Evolutionary conservation across 2,888 invertebrate genomes (phyloP), one percentile per base, ranked within the genome.

Genomic region (Sussaba pulchella): DNA sequence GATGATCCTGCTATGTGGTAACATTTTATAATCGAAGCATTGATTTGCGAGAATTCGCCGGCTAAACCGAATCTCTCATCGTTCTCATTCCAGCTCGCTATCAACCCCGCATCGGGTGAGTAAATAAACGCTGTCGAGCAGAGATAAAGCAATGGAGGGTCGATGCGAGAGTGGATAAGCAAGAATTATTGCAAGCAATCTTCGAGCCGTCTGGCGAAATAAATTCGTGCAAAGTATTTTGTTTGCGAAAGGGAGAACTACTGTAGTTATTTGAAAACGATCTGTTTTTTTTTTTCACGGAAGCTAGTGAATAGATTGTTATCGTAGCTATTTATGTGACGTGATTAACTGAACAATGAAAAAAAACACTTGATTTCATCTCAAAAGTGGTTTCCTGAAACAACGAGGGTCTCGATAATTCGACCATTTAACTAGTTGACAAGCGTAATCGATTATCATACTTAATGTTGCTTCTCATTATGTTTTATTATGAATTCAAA

Each of bases 151-250:
- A 43, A 57, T n/a, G 17, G 19, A 43, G 43, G 24, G 57, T 17
- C 8, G 26, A 70, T 10, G n/a, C 24, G 39, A 10, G 17, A 57
- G 69, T 57, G 43, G 69, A 70, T 70, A 43, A 70, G 69, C 14
- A 31, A 52, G 50, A 67, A 57, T 57, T 24, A 43, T 54, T 26
- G 24, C 45, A 26, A 70, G 19, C 17, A 57, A 70, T 70, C 69
- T 17, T 41, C 41, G 5, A 10, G 54, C 69, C 8, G 54, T 69
- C 41, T 41, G 10, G 41, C 41, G 21, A 52, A 50, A 21, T 10
- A 50, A 26, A 47, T 12, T 31, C 47, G 17, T 36, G 31, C 31
- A 47, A 52, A 57, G 57, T 36, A 31, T 61, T 61, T 61, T 61
- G 39, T 41, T 10, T 19, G 21, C 39, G 10, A 10, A 5, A n/a